Conservation (phyloP, 2,888 invertebrate genomes). For the Melangyna quadrimaculata region DNA sequence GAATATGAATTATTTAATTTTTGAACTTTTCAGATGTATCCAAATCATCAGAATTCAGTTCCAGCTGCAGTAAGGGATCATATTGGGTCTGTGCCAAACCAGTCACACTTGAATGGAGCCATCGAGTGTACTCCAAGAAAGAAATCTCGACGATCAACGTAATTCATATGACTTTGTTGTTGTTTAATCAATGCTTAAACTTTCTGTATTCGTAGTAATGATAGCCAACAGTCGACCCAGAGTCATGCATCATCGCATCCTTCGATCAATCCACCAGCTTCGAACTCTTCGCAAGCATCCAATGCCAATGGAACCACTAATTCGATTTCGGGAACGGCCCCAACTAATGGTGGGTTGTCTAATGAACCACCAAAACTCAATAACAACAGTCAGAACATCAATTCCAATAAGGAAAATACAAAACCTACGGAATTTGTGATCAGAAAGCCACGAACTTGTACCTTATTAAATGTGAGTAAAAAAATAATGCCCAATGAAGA, state of each 20-base stretch:
- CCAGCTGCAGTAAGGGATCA: constrained; percentile 76
- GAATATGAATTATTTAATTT: not conserved
- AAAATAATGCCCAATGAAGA: not conserved
- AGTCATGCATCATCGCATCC: constrained; percentile 78
- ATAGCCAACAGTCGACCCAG: constrained; percentile 78
- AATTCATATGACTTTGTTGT: constrained; percentile 78
- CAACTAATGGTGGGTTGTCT: not conserved
- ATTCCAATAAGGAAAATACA: constrained; percentile 79
- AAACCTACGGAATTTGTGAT: constrained; percentile 78
- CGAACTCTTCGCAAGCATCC: constrained; percentile 71
- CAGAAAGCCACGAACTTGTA: constrained; percentile 79
- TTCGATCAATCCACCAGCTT: constrained; percentile 72
- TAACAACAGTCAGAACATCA: constrained; percentile 74
- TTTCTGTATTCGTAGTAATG: constrained; percentile 75
- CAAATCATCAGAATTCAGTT: constrained; percentile 75
- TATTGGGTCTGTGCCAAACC: constrained; percentile 75
- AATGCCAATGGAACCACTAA: constrained; percentile 61
- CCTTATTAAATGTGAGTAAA: constrained; percentile 78
- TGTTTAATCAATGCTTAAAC: not conserved
- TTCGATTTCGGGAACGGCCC: not conserved
- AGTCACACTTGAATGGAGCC: constrained; percentile 78
- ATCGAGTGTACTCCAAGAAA: constrained; percentile 88
- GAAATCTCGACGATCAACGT: constrained; percentile 95
- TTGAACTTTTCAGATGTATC: constrained; percentile 76
- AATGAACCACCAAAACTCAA: constrained; percentile 60